Evolutionary conservation across 2,113 vertebrate species (phyloP).

Genomic region (Aptenodytes forsteri): DNA sequence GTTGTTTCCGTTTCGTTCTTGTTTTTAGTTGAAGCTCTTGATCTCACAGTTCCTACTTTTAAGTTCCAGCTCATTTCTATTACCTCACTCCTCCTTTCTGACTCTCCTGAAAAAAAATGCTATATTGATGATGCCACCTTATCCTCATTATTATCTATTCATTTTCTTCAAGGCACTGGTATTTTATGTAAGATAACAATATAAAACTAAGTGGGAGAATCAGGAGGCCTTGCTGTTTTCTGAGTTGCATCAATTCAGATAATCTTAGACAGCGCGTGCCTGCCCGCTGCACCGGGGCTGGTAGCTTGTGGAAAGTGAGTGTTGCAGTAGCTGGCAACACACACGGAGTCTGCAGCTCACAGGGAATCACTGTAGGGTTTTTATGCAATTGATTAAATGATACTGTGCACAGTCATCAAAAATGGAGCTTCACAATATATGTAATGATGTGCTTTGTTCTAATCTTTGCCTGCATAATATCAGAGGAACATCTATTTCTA

Average conservation of each 20-base stretch:
- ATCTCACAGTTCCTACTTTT: not conserved
- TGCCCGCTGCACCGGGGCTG: not conserved
- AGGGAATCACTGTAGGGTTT: not conserved
- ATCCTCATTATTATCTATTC: not conserved
- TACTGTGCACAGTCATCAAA: not conserved
- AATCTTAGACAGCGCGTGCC: accelerated
- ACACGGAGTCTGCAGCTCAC: not conserved
- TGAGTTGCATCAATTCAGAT: not conserved
- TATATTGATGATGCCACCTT: not conserved
- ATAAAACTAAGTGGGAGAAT: not conserved
- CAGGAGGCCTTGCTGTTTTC: not conserved
- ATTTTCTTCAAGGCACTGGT: not conserved
- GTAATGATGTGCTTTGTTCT: not conserved
- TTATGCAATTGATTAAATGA: not conserved
- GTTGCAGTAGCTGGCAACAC: not conserved
- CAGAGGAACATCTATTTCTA: not conserved
- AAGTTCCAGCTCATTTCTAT: not conserved
- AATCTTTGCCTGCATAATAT: not conserved
- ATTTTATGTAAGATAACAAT: not conserved
- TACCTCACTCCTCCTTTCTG: not conserved
- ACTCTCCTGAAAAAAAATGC: not conserved
- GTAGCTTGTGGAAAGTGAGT: not conserved
- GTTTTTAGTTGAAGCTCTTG: not conserved
- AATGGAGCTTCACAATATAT: not conserved
- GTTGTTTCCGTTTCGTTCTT: not conserved